Evolutionary conservation across 1,140 invertebrate species (phyloP).

Genomic region (Pseudomyrmex flavicornis): DNA sequence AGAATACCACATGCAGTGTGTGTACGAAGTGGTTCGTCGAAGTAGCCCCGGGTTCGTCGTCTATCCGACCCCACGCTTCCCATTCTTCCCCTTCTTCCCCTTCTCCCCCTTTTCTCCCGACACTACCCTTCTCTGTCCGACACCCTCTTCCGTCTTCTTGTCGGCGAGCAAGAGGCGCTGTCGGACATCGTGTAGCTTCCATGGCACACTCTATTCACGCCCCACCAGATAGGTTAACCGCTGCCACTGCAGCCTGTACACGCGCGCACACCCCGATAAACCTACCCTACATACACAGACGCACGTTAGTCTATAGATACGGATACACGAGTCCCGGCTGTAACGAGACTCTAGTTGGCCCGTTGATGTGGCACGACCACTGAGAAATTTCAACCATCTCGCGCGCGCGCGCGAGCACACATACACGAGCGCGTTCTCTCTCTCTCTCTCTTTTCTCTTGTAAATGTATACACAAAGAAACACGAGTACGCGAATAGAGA

Average conservation of each 20-base stretch:
- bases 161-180: conserved; percentile 72
- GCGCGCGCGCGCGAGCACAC: conserved; percentile 2
- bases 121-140: no score
- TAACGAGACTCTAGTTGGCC: conserved; percentile 48
- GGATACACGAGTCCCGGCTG: conserved; percentile 5
- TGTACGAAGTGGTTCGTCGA: conserved; percentile 25
- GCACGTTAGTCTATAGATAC: conserved; percentile 4
- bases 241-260: conserved; percentile 71
- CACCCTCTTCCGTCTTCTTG: conserved; percentile 72
- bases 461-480: conserved; percentile 17
- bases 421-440: no score
- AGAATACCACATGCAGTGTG: not conserved
- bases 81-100: not conserved
- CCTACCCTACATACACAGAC: conserved; percentile 16
- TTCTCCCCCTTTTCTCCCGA: conserved; percentile 24
- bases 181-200: conserved; percentile 78
- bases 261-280: conserved; percentile 20
- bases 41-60: conserved; percentile 32
- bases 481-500: not conserved
- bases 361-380: conserved; percentile 70
- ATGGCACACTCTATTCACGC: conserved; percentile 80
- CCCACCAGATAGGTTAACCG: conserved; percentile 80
- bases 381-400: conserved; percentile 73
- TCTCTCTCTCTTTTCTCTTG: not conserved
- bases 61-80: conserved; percentile 8